Conservation (phyloP, 2,113 vertebrate genomes). For the Genyomyrus donnyi region DNA sequence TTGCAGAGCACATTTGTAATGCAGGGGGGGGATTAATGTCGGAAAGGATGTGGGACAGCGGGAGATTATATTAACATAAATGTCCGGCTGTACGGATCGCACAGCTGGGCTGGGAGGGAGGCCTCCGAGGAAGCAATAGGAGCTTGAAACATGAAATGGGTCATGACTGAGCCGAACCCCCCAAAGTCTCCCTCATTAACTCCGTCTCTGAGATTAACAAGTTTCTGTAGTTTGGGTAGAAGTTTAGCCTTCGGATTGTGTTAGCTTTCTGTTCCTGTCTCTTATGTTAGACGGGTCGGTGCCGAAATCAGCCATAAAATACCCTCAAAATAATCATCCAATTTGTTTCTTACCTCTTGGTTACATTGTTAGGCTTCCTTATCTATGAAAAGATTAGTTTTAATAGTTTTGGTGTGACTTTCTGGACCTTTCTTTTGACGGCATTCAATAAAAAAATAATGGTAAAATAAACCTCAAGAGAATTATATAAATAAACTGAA, state of each 20-base stretch:
- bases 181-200: background rate
- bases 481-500: no score
- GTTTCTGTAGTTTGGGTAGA: background rate
- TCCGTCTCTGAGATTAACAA: background rate
- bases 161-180: background rate
- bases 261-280: no score
- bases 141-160: background rate
- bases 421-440: no score
- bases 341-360: no score
- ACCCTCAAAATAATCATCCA: no score
- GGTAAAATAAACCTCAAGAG: no score
- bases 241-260: background rate
- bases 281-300: no score
- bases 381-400: no score
- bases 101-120: background rate
- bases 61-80: constrained; percentile 3
- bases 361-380: no score
- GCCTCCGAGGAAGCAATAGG: background rate
- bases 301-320: no score
- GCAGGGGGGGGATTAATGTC: background rate
- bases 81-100: background rate
- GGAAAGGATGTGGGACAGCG: background rate
- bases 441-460: no score
- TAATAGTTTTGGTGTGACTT: no score
- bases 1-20: background rate